Evolutionary conservation across 2,888 invertebrate genomes (phyloP).

Genomic region (Gryllus longicercus): DNA sequence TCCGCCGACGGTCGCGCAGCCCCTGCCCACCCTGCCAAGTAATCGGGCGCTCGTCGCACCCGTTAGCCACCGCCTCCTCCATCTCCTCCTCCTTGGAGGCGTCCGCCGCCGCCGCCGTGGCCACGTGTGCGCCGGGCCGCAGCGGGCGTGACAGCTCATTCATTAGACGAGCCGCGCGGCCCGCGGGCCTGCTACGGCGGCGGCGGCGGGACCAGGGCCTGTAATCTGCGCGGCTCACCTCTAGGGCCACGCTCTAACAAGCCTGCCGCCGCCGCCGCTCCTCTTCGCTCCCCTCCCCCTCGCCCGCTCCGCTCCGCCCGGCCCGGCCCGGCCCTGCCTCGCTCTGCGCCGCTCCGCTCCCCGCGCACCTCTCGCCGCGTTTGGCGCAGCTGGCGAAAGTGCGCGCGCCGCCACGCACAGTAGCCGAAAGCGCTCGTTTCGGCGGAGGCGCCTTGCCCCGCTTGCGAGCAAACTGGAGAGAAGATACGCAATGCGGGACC

Average conservation of each 20-base stretch:
- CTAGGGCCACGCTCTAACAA: neutral
- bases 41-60: neutral
- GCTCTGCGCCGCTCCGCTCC: too few relatives aligned
- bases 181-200: neutral
- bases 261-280: neutral
- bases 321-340: too few relatives aligned
- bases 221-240: constrained; percentile 17
- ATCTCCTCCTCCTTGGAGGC: neutral
- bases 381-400: constrained; percentile 2
- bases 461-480: too few relatives aligned
- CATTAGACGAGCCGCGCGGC: neutral
- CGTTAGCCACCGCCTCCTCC: neutral
- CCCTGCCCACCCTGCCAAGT: too few relatives aligned
- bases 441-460: neutral
- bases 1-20: too few relatives aligned
- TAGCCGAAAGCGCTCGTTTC: neutral
- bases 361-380: neutral
- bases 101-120: neutral
- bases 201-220: neutral
- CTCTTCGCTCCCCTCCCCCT: too few relatives aligned
- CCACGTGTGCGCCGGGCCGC: neutral
- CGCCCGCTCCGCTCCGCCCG: too few relatives aligned
- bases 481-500: too few relatives aligned
- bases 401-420: neutral
- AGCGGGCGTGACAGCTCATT: constrained; percentile 10